Conservation (phyloP, 1,140 invertebrate species). For the Trinorchestia longiramus region DNA sequence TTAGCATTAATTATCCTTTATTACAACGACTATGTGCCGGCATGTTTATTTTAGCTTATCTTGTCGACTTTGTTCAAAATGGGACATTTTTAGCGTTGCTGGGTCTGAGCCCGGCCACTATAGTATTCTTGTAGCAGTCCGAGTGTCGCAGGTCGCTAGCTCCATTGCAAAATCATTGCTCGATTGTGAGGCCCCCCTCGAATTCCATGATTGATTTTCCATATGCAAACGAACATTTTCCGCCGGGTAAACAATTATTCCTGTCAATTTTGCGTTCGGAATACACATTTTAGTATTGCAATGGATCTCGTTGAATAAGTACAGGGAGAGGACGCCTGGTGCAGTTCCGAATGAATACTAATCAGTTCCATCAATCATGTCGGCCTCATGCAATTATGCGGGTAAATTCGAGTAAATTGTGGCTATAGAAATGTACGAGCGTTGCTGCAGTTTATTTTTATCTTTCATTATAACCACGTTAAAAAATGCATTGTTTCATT, state of each 20-base stretch:
- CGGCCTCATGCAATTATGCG: background rate
- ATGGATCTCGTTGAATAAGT: background rate
- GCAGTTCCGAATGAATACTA: background rate
- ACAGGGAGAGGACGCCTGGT: background rate
- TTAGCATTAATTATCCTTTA: background rate
- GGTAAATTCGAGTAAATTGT: background rate
- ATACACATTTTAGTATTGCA: background rate
- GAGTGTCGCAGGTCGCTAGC: background rate
- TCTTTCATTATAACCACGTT: background rate
- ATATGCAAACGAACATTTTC: slow-evolving; percentile 1
- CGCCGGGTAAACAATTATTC: background rate
- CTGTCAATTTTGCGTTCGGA: background rate
- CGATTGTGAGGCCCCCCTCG: background rate
- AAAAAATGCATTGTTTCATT: background rate
- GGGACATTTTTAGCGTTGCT: background rate
- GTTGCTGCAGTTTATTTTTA: background rate
- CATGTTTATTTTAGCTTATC: background rate
- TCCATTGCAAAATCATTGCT: background rate
- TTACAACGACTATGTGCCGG: background rate
- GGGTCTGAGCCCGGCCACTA: background rate
- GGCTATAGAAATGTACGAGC: background rate
- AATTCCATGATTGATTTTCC: background rate
- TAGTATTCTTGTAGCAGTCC: background rate
- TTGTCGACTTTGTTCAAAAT: background rate
- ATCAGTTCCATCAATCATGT: background rate